Conservation (phyloP, 2,797 vertebrate species). For the Thaleichthys pacificus region DNA sequence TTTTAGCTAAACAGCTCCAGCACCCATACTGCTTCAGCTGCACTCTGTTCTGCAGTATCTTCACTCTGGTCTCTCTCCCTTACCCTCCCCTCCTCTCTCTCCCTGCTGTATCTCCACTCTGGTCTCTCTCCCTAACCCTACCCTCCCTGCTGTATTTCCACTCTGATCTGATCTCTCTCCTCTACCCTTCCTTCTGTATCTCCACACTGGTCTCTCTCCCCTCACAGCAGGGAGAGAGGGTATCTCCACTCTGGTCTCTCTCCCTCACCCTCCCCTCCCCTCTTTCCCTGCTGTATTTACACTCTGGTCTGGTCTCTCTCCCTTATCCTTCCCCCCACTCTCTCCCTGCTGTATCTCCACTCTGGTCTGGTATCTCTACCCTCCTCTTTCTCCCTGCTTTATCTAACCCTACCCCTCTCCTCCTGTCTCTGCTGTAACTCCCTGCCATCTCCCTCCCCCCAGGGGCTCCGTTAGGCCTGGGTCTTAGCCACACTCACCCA, state of each 20-base stretch:
- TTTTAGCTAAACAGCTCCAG: not conserved
- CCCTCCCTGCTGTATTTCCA: too few species aligned
- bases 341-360: conserved; percentile 37
- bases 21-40: too few species aligned
- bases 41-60: too few species aligned
- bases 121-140: not conserved
- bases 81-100: conserved; percentile 8
- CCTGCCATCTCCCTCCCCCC: not conserved
- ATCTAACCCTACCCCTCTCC: conserved; percentile 5
- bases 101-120: conserved; percentile 31
- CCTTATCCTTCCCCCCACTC: not conserved
- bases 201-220: too few species aligned
- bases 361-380: not conserved
- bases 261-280: too few species aligned
- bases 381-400: not conserved
- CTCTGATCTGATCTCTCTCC: too few species aligned
- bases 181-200: too few species aligned
- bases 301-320: too few species aligned
- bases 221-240: too few species aligned
- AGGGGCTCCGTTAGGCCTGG: conserved; percentile 47
- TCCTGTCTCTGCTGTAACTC: not conserved
- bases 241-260: too few species aligned
- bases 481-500: conserved; percentile 68
- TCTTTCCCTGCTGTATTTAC: too few species aligned
- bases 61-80: too few species aligned